These are phyloP conservation scores for Drosophila kokeensis DNA, from an alignment of 2,888 invertebrate genomes.

Conservation along the genomic window DNA sequence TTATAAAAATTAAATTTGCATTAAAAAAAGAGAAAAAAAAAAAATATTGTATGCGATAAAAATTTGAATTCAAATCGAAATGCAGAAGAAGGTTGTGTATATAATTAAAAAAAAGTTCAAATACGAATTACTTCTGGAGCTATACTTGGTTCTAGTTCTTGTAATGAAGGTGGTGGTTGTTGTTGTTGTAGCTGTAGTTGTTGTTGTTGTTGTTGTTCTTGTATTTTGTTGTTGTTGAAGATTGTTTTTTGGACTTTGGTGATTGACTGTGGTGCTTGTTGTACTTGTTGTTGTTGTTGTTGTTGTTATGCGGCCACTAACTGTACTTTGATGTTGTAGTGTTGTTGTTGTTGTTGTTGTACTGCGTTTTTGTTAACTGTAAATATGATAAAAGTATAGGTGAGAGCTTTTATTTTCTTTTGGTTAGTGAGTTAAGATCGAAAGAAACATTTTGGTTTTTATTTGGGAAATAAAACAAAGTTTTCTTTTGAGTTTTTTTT, in stretches of 20 bases:
- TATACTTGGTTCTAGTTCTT: constrained; percentile 46
- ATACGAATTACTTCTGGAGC: constrained; percentile 30
- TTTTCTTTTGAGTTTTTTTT: constrained; percentile 69
- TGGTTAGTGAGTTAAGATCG: constrained; percentile 42
- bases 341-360: constrained; percentile 59
- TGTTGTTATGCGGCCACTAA: constrained; percentile 71
- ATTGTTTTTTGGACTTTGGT: constrained; percentile 32
- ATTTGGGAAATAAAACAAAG: constrained; percentile 73
- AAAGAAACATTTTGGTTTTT: constrained; percentile 27
- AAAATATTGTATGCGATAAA: background rate
- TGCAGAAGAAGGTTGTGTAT: background rate
- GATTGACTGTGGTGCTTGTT: constrained; percentile 49
- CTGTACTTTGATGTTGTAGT: constrained; percentile 66
- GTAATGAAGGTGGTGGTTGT: constrained; percentile 47
- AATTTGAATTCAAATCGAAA: background rate
- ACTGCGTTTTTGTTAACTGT: constrained; percentile 67
- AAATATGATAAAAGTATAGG: constrained; percentile 75
- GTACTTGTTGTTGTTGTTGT: constrained; percentile 57
- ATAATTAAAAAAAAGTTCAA: background rate
- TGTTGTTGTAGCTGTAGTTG: constrained; percentile 1
- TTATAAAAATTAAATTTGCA: constrained; percentile 1
- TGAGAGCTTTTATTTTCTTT: constrained; percentile 56
- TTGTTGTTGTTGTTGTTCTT: constrained; percentile 34
- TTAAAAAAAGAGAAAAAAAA: constrained; percentile 11
- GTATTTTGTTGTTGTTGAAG: constrained; percentile 42